Evolutionary conservation across 2,888 invertebrate genomes (phyloP).

Genomic region (Andrena flavipes): DNA sequence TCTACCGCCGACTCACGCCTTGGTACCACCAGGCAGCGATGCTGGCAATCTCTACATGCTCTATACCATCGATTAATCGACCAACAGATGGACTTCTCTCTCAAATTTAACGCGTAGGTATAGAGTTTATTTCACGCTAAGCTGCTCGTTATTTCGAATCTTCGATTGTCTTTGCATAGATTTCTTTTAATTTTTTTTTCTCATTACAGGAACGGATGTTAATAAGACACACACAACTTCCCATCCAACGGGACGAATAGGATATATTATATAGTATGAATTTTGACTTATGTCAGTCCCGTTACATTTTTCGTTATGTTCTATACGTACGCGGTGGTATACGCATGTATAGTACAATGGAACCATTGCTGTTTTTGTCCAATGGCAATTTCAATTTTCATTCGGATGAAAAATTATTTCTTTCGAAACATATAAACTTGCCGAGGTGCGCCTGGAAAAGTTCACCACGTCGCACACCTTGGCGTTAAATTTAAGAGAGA

Average conservation of each 20-base stretch:
- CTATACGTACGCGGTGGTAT: no score
- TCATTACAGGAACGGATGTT: constrained; percentile 25
- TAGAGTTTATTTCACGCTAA: neutral
- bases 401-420: neutral
- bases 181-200: neutral
- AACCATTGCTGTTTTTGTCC: neutral
- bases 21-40: constrained; percentile 89
- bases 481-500: constrained; percentile 77
- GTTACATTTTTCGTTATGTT: no score
- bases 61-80: constrained; percentile 85
- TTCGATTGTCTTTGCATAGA: no score
- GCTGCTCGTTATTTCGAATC: no score
- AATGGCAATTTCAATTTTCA: neutral
- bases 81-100: constrained; percentile 72
- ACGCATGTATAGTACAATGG: neutral
- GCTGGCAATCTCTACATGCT: constrained; percentile 88
- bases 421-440: neutral
- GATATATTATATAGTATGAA: neutral
- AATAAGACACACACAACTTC: constrained; percentile 8
- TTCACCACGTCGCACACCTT: constrained; percentile 34
- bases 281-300: neutral
- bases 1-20: constrained; percentile 92
- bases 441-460: neutral
- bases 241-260: neutral
- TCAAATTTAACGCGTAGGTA: constrained; percentile 82